Base-by-base conservation (phyloP, 2,888 invertebrate genomes). In the Amblyjoppa fuscipennis region DNA sequence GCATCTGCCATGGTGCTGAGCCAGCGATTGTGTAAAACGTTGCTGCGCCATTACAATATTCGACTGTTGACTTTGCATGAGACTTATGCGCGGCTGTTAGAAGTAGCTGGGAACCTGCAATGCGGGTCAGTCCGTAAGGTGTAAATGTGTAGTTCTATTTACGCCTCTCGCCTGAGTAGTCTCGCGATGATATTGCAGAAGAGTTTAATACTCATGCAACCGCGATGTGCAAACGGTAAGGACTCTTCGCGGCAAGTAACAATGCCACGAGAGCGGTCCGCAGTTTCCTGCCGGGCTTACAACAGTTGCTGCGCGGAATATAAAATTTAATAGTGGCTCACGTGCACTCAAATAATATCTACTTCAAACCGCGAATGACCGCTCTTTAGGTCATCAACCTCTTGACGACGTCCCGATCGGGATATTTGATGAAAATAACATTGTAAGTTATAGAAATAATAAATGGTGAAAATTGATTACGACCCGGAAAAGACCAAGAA, bases 171-270 rank as follows among this genome's bases (percentile, higher is more conserved):
- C 64, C 64, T n/a, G 64, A 38, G 31, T 64, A 31, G 16, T 64
- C 34, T 16, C 31, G 16, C 64, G 64, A 64, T 64, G 64, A 64
- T 64, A 64, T 38, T 64, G 64, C 64, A 38, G n/a, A 64, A 64
- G n/a, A 34, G 64, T 64, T 64, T 38, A 20, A 64, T n/a, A 16
- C 64, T 31, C n/a, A 13, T 38, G 38, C n/a, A 64, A 64, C 34
- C 2, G 38, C 28, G 38, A 38, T 64, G 7, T 64, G 3, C 64
- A n/a, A 64, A 64, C 64, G 6, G 64, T 34, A 64, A 64, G n/a
- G 31, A 34, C 16, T 16, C 38, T 31, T 34, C 16, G 6, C 64
- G 64, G 7, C 16, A 34, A 64, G n/a, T 31, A 13, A 31, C 13
- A 11, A 64, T 64, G 16, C 13, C 34, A n/a, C n/a, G 0, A 34